Evolutionary conservation across 2,888 invertebrate genomes (phyloP).

Genomic region (Macropis europaea): DNA sequence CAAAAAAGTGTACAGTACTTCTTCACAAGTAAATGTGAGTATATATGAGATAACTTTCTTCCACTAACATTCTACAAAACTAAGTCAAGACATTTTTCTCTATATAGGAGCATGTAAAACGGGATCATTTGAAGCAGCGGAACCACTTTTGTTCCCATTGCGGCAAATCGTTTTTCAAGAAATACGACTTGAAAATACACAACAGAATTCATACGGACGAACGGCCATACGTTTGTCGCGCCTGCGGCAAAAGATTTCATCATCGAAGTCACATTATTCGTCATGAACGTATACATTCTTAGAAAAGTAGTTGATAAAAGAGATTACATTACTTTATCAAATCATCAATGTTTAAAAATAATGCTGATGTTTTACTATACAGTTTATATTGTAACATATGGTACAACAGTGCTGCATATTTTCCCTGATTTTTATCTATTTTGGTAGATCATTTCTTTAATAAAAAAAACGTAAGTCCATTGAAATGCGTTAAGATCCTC

Average conservation of each 20-base stretch:
- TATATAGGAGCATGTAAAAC: constrained; percentile 75
- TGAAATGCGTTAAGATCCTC: no score
- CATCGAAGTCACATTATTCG: constrained; percentile 77
- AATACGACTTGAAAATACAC: constrained; percentile 78
- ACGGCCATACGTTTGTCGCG: constrained; percentile 76
- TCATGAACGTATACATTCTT: constrained; percentile 76
- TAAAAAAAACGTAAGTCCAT: no score
- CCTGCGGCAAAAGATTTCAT: constrained; percentile 76
- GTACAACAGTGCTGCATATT: no score
- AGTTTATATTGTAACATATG: background rate
- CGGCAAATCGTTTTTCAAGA: constrained; percentile 77
- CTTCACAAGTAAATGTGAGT: constrained; percentile 76
- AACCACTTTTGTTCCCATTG: constrained; percentile 75
- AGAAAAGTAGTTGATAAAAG: background rate
- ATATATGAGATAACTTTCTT: background rate
- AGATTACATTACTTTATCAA: background rate
- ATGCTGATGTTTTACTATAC: background rate
- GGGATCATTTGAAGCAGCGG: constrained; percentile 77
- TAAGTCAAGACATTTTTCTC: background rate
- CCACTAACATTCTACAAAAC: background rate
- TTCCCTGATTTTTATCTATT: no score
- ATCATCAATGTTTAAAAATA: background rate
- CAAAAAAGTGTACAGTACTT: constrained; percentile 72
- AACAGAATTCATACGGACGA: constrained; percentile 77
- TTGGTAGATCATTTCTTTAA: no score